These are phyloP conservation scores for Phylloscopus trochiloides DNA, from an alignment of 2,113 vertebrate genomes.

Conservation along the genomic window DNA sequence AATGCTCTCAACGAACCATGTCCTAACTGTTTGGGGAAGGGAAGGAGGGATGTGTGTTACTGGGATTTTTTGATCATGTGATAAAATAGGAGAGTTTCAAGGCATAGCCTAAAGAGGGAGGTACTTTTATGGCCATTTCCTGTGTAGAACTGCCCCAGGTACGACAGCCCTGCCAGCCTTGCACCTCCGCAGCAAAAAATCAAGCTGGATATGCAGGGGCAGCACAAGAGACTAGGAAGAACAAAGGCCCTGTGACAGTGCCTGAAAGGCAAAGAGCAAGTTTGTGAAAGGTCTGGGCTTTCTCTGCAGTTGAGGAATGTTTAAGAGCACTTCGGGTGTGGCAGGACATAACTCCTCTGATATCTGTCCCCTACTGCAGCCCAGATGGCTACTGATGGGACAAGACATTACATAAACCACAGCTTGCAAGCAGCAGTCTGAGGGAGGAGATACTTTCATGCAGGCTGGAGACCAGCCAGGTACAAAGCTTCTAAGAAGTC, in stretches of 20 bases:
- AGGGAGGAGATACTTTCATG: background rate
- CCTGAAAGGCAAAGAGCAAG: background rate
- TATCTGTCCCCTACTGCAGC: background rate
- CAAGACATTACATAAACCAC: background rate
- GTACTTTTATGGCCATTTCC: background rate
- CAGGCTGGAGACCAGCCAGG: background rate
- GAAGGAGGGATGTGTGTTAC: fast-evolving
- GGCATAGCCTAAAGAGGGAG: background rate
- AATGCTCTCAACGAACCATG: background rate
- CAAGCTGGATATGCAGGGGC: background rate
- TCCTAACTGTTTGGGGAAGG: background rate
- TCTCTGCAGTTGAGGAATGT: background rate
- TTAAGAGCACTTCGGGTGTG: background rate
- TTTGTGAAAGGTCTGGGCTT: background rate
- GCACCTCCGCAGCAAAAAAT: background rate
- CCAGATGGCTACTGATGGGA: background rate
- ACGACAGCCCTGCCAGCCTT: background rate
- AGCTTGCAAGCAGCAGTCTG: background rate
- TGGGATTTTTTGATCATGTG: background rate
- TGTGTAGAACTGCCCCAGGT: background rate
- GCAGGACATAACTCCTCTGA: background rate
- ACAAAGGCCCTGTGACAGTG: background rate
- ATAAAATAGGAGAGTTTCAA: background rate
- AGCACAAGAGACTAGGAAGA: background rate
- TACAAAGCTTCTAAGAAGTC: background rate